Evolutionary conservation across 2,888 invertebrate genomes (phyloP).

Genomic region (Andrena marginata): DNA sequence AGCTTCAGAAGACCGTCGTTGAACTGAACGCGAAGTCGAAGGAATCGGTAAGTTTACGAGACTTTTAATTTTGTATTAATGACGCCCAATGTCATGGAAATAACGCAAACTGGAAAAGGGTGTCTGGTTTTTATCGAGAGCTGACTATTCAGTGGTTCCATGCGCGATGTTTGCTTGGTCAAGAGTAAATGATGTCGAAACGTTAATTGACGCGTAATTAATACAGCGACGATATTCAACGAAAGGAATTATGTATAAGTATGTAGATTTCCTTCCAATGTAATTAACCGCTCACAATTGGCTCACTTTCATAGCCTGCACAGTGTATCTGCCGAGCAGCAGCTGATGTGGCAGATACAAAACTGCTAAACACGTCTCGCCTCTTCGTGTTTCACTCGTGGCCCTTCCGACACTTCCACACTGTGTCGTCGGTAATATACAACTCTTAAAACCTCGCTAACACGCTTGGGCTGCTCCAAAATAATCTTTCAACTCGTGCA

Average conservation of each 20-base stretch:
- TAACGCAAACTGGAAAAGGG: not conserved
- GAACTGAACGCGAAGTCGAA: constrained; percentile 79
- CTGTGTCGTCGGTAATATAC: constrained; percentile 13
- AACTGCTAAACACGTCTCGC: constrained; percentile 63
- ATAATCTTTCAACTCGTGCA: constrained; percentile 9
- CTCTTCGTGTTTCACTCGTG: constrained; percentile 12
- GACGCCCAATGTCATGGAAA: no score
- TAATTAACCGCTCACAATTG: constrained; percentile 63
- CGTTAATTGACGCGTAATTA: constrained; percentile 19
- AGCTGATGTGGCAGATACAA: constrained; percentile 71
- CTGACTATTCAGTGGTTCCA: constrained; percentile 21
- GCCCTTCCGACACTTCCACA: constrained; percentile 18
- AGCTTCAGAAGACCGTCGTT: constrained; percentile 80
- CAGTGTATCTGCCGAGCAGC: constrained; percentile 67
- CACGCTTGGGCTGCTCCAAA: not conserved
- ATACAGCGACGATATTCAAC: not conserved
- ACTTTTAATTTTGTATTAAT: not conserved
- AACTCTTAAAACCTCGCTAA: constrained; percentile 21
- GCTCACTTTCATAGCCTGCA: constrained; percentile 66
- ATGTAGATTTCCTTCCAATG: constrained; percentile 48
- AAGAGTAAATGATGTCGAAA: not conserved
- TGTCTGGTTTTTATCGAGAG: not conserved
- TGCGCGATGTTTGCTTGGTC: no score
- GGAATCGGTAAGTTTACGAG: constrained; percentile 77
- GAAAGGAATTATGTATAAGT: not conserved